Conservation (phyloP, 2,797 vertebrate species). For the Corythornis leucogaster region DNA sequence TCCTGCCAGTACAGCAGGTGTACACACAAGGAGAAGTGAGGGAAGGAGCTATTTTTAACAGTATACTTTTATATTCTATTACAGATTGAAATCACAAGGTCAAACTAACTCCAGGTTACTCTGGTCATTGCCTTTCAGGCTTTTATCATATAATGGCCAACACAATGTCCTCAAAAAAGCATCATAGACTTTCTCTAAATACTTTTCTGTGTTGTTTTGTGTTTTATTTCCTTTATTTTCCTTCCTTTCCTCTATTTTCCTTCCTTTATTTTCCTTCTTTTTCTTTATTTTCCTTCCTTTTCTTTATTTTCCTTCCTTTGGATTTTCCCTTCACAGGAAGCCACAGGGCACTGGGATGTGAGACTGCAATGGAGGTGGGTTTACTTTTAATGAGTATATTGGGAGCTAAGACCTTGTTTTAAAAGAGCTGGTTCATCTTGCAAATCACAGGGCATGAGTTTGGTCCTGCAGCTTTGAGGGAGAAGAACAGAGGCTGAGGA, state of each 20-base stretch:
- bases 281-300: not conserved
- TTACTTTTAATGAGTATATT: not conserved
- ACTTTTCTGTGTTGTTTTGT: not conserved
- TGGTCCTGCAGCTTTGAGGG: not conserved
- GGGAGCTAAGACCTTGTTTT: not conserved
- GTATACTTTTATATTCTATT: not conserved
- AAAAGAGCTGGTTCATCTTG: not conserved
- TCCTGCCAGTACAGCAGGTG: conserved; percentile 8
- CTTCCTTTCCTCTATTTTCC: not conserved
- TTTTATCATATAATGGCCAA: not conserved
- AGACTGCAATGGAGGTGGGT: not conserved
- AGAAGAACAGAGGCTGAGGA: not conserved
- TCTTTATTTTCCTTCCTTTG: no score
- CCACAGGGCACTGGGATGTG: not conserved
- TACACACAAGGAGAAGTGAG: not conserved
- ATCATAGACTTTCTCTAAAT: not conserved
- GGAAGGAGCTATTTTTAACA: conserved; percentile 2
- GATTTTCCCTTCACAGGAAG: not conserved
- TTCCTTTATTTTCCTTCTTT: not conserved
- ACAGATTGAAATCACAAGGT: conserved; percentile 23
- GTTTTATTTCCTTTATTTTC: not conserved
- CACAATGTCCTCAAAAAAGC: not conserved
- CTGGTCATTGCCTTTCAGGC: not conserved
- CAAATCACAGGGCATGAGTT: accelerated
- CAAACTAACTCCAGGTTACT: not conserved